phyloP scores from a whole-genome alignment of 2,113 vertebrate genomes.

The Hymenochirus boettgeri region DNA sequence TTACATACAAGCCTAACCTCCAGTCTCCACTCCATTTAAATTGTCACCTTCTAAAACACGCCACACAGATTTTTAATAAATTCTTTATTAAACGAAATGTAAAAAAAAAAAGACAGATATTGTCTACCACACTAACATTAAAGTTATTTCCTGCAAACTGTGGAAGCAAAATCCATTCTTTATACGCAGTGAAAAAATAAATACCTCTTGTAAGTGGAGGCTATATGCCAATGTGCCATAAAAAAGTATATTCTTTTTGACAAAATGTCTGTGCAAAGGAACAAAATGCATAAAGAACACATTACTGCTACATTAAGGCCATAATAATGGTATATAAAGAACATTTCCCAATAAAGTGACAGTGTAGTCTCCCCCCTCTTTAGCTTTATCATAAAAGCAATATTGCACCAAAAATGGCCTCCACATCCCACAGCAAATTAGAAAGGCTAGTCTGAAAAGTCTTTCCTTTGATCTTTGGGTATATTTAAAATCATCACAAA shows the following conservation, averaged over 20 bases:
- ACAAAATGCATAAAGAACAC: slow-evolving; percentile 79
- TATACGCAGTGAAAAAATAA: slow-evolving; percentile 87
- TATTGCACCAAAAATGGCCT: slow-evolving; percentile 83
- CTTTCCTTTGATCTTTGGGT: slow-evolving; percentile 7
- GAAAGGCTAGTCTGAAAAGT: too few relatives aligned
- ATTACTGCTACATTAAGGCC: slow-evolving; percentile 95
- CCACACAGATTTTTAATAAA: slow-evolving; percentile 47
- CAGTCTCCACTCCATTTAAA: too few relatives aligned
- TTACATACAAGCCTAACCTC: too few relatives aligned
- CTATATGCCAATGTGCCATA: slow-evolving; percentile 76
- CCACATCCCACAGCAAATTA: too few relatives aligned
- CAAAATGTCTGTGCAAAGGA: slow-evolving; percentile 90
- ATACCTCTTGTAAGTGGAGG: slow-evolving; percentile 79
- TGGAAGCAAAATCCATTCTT: slow-evolving; percentile 86
- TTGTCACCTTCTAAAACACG: too few relatives aligned
- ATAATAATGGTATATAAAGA: slow-evolving; percentile 76
- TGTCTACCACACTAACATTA: slow-evolving; percentile 77
- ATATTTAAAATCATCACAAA: not conserved
- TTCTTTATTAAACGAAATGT: slow-evolving; percentile 78
- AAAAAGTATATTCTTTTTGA: slow-evolving; percentile 76
- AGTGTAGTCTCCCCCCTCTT: slow-evolving; percentile 64
- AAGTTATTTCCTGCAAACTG: slow-evolving; percentile 78
- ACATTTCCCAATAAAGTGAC: slow-evolving; percentile 91
- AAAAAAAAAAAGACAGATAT: slow-evolving; percentile 76
- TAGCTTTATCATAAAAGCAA: slow-evolving; percentile 76